A percentile compares a stretch with the other conserved stretches of the same genome.
These are phyloP conservation scores for Fundulus diaphanus DNA, from an alignment of 2,797 vertebrate species.

Conservation along the genomic window DNA sequence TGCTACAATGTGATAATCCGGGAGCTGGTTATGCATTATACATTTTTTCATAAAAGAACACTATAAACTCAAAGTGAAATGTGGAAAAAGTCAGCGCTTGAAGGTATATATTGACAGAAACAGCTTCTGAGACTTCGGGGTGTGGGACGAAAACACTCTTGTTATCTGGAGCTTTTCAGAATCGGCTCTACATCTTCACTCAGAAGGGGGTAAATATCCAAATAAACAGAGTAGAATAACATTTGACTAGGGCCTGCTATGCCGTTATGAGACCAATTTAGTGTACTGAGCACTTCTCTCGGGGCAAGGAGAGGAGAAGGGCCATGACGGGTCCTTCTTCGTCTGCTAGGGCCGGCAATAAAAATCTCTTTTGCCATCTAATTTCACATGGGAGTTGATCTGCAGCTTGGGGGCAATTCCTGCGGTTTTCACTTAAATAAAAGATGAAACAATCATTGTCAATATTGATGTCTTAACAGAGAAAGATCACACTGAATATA, in stretches of 20 bases:
- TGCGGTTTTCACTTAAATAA: conserved; percentile 53
- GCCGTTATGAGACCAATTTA: conserved; percentile 67
- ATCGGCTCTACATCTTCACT: conserved; percentile 65
- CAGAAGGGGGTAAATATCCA: conserved; percentile 69
- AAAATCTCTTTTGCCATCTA: conserved; percentile 52
- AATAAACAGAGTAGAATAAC: conserved; percentile 70
- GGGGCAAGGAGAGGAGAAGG: conserved; percentile 32
- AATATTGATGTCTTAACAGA: conserved; percentile 40
- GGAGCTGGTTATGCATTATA: conserved; percentile 76
- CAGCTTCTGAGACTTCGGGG: conserved; percentile 65
- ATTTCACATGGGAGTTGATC: conserved; percentile 56
- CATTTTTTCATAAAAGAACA: conserved; percentile 77
- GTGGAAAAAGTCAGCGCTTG: conserved; percentile 69
- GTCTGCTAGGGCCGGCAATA: conserved; percentile 29
- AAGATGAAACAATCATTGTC: conserved; percentile 48
- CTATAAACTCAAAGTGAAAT: conserved; percentile 74
- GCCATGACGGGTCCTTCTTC: conserved; percentile 58
- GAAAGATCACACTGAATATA: conserved; percentile 26
- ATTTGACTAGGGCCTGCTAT: conserved; percentile 61
- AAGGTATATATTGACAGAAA: conserved; percentile 76
- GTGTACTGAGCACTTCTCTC: conserved; percentile 56
- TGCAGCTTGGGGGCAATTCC: conserved; percentile 39
- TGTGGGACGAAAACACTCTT: conserved; percentile 67
- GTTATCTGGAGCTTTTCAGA: conserved; percentile 66
- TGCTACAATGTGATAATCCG: conserved; percentile 81